Base-by-base conservation (phyloP, 2,797 vertebrate species). In the Falco biarmicus region DNA sequence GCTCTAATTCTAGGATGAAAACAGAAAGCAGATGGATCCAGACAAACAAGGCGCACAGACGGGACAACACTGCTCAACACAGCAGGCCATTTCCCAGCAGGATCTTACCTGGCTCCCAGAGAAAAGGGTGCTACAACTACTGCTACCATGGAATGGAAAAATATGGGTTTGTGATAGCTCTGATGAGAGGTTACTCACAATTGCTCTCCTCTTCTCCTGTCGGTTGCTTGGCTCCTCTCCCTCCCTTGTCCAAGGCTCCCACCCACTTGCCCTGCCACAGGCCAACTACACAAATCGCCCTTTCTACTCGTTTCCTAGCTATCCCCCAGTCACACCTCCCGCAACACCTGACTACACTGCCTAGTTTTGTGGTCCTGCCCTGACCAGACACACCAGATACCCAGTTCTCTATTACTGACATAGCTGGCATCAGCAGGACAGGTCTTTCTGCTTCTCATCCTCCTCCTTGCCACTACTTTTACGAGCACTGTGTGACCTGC, bases 11-110 rank as follows among this genome's bases (percentile, higher is more conserved):
- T 59, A 96, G 47, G 39, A 95, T 95, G 94, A 81, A 80, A 94
- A 95, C 93, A 94, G 82, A 96, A 95, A 96, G 95, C 96, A 90
- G 89, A 86, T 86, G 94, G 79, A 95, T 91, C 43, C 61, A 95
- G 93, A 94, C 96, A 96, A 89, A 94, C 79, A 90, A 92, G 56
- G 34, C 0, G 4, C 95, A 94, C 76, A 63, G 76, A 96, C 89
- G 95, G 34, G 94, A 96, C 94, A 96, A 95, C 95, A 94, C n/a
- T 70, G 95, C 90, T 93, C 77, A 83, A 90, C 81, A 94, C 24
- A 89, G 95, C 87, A 94, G 69, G 90, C 84, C 88, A 65, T 90
- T 84, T 93, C 88, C 84, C 88, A 95, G 81, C 61, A 92, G 89
- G 90, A 93, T 83, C 96, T 95, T 96, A 96, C 90, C 95, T 92